Base-by-base conservation (phyloP, 2,113 vertebrate genomes). In the Nannobrachium achirus region DNA sequence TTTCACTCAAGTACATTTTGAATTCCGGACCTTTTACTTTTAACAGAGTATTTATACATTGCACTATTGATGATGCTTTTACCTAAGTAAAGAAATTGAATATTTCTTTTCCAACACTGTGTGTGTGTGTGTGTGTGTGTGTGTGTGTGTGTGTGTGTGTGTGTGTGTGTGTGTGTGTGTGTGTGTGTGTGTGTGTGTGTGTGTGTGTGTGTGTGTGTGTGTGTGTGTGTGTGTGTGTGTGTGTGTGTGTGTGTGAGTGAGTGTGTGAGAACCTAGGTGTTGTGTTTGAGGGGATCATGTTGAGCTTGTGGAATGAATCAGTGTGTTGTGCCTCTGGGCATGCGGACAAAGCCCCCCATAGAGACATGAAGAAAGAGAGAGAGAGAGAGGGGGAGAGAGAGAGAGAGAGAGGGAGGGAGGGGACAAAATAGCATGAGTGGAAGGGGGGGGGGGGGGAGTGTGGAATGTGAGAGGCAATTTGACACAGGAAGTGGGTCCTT, bases 301-400 rank as follows among this genome's bases (percentile, higher is more conserved):
- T 90, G 72, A 83, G 77, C 78, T 81, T 49, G 42, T 70, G 76
- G 73, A 74, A 89, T 92, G 91, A 92, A 93, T 91, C 89, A 75
- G 86, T 86, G 89, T 91, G 89, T 89, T 93, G 90, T 91, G 81
- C 81, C 25, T 33, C 6, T 73, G 46, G 82, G n/a, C n/a, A n/a
- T n/a, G n/a, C 79, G 64, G 84, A 93, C 92, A 92, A 93, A 92
- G 91, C 81, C 81, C 79, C 86, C 85, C 76, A 91, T 89, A 91
- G 90, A 91, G 87, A 70, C 75, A 78, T 0, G 42, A 58, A 73
- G 41, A 59, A 20, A 44, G 64, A 58, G 83, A 86, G 78, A 69
- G 81, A 72, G 80, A 25, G 68, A 16, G 40, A 51, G 63, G 52
- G 49, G 60, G 56, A n/a, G 55, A 11, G 52, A 50, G 48, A 15